A percentile compares a stretch with the other conserved stretches of the same genome.
Conservation (phyloP, 2,797 vertebrate species). For the Cirrhinus mrigala region DNA sequence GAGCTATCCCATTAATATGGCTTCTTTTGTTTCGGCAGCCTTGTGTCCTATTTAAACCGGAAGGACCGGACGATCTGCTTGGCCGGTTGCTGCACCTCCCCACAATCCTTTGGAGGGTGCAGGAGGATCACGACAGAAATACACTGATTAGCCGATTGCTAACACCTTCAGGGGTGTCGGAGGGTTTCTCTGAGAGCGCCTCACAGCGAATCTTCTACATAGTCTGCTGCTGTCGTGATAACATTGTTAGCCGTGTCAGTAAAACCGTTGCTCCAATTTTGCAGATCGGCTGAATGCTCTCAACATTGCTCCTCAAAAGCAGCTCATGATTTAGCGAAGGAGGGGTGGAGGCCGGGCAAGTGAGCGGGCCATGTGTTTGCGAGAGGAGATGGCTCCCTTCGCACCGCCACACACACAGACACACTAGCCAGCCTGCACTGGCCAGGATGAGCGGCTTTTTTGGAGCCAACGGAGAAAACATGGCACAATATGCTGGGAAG, state of each 20-base stretch:
- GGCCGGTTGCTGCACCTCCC: slow-evolving; percentile 39
- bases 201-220: slow-evolving; percentile 49
- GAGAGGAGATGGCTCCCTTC: slow-evolving; percentile 51
- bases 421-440: slow-evolving; percentile 42
- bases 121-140: slow-evolving; percentile 56
- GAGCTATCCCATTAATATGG: slow-evolving; percentile 24
- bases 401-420: slow-evolving; percentile 54
- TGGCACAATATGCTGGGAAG: slow-evolving; percentile 63
- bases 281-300: slow-evolving; percentile 51
- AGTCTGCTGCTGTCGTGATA: slow-evolving; percentile 63
- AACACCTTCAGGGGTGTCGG: slow-evolving; percentile 56
- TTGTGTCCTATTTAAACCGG: slow-evolving; percentile 44
- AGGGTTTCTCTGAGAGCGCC: slow-evolving; percentile 61
- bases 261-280: slow-evolving; percentile 52
- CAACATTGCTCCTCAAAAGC: slow-evolving; percentile 52
- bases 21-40: slow-evolving; percentile 50
- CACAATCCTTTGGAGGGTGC: slow-evolving; percentile 48
- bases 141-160: slow-evolving; percentile 60
- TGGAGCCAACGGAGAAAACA: slow-evolving; percentile 59
- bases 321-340: slow-evolving; percentile 48
- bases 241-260: slow-evolving; percentile 54
- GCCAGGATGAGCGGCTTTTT: slow-evolving; percentile 58
- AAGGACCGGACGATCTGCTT: slow-evolving; percentile 51
- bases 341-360: slow-evolving; percentile 38
- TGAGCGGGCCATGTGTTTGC: slow-evolving; percentile 56